Percentiles rank a stretch among this genome's conserved stretches.
Evolutionary conservation across 92 coral and sea anemone genomes (phyloP).

Genomic region (Parazoanthus atlanticus): DNA sequence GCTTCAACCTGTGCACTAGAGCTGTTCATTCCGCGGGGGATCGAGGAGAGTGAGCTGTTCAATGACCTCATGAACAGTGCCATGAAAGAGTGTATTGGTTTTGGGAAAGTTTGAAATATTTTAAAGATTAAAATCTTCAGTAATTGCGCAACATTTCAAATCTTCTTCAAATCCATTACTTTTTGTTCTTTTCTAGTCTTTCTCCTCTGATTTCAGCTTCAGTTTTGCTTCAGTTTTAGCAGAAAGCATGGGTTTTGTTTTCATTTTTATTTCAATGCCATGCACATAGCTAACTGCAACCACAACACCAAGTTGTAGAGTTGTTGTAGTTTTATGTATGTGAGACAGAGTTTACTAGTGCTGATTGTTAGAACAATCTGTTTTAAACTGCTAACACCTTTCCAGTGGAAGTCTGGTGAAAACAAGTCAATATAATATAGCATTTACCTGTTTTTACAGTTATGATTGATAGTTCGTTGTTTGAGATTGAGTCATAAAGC

Average conservation of each 20-base stretch:
- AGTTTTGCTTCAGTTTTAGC: neutral
- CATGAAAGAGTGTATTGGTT: constrained; percentile 39
- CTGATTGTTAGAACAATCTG: constrained; percentile 4
- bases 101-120: constrained; percentile 45
- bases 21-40: constrained; percentile 32
- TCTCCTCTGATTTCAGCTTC: too few relatives aligned
- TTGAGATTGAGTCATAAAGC: neutral
- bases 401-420: neutral
- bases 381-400: neutral
- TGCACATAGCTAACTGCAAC: constrained; percentile 5
- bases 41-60: constrained; percentile 32
- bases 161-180: too few relatives aligned
- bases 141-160: too few relatives aligned
- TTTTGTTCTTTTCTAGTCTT: too few relatives aligned
- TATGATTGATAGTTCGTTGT: neutral
- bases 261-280: constrained; percentile 1
- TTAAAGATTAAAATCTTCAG: too few relatives aligned
- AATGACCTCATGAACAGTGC: constrained; percentile 32
- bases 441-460: neutral
- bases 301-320: neutral
- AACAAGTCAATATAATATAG: neutral
- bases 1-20: constrained; percentile 47
- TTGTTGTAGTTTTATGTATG: neutral
- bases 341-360: neutral
- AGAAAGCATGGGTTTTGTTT: constrained; percentile 3